Evolutionary conservation across 2,797 vertebrate genomes (phyloP).

Genomic region (Miichthys miiuy): DNA sequence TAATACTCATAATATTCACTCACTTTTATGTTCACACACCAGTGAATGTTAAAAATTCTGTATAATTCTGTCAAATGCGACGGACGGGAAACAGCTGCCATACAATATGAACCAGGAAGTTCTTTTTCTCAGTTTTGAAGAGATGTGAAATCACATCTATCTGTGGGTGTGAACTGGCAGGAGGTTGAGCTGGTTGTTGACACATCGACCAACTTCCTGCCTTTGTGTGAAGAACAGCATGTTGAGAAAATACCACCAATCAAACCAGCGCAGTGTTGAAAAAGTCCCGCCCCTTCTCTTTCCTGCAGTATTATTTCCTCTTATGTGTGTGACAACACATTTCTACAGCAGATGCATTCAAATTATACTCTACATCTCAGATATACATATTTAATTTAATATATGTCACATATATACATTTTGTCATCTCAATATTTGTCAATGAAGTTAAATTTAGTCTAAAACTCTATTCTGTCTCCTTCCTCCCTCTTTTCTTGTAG

Average conservation of each 20-base stretch:
- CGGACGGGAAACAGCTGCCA: background rate
- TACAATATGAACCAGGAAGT: background rate
- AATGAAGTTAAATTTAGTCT: background rate
- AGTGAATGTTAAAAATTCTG: background rate
- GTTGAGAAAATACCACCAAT: background rate
- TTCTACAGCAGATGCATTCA: background rate
- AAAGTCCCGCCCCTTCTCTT: background rate
- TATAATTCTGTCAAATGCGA: too few relatives aligned
- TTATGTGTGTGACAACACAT: background rate
- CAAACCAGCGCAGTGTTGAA: background rate
- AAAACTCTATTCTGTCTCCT: background rate
- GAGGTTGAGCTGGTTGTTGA: background rate
- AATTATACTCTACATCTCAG: background rate
- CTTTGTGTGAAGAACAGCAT: constrained; percentile 13
- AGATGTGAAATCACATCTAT: background rate
- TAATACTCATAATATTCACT: too few relatives aligned
- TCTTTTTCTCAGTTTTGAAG: background rate
- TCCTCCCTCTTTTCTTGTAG: constrained; percentile 38
- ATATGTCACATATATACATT: too few relatives aligned
- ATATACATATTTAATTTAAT: background rate
- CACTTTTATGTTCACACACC: background rate
- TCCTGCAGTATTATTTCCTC: background rate
- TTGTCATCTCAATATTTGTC: background rate
- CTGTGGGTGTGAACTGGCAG: background rate
- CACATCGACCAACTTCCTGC: constrained; percentile 24